These are phyloP conservation scores for Spodoptera exigua DNA, from an alignment of 2,888 invertebrate genomes.

Conservation along the genomic window DNA sequence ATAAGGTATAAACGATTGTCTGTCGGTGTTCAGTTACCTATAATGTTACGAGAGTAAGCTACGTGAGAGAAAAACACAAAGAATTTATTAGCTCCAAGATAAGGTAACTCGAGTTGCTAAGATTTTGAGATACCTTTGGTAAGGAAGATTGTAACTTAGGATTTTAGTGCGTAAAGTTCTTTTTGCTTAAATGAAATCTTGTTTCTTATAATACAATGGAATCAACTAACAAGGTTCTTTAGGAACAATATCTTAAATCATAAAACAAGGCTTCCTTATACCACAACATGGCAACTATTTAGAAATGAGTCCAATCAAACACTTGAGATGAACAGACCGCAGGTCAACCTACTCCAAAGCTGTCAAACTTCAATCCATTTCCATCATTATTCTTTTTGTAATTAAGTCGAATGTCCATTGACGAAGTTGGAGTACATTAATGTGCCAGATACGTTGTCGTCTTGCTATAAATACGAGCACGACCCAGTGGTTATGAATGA, in stretches of 20 bases:
- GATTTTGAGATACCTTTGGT: neutral
- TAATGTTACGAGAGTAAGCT: conserved; percentile 21
- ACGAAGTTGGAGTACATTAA: neutral
- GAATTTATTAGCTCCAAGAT: conserved; percentile 20
- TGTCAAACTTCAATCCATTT: too few species aligned
- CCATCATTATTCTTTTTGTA: too few species aligned
- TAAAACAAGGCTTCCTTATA: neutral
- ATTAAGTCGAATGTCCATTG: too few species aligned
- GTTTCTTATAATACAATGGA: too few species aligned
- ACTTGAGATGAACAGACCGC: conserved; percentile 32
- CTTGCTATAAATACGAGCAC: conserved; percentile 52
- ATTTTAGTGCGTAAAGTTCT: too few species aligned
- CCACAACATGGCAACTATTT: conserved; percentile 4
- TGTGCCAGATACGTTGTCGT: conserved; percentile 39
- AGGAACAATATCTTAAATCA: neutral
- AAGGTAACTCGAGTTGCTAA: conserved; percentile 29
- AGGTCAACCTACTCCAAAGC: too few species aligned
- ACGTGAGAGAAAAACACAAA: neutral
- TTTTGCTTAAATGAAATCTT: too few species aligned
- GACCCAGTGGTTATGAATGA: conserved; percentile 44
- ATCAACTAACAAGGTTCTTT: neutral
- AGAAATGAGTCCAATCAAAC: conserved; percentile 21
- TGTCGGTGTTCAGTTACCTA: conserved; percentile 22
- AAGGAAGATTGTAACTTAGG: too few species aligned
- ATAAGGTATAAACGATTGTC: conserved; percentile 9